Percentiles rank a stretch among this genome's conserved stretches.
Conservation (phyloP, 2,797 vertebrate genomes). For the Parotocinclus haroldoi region DNA sequence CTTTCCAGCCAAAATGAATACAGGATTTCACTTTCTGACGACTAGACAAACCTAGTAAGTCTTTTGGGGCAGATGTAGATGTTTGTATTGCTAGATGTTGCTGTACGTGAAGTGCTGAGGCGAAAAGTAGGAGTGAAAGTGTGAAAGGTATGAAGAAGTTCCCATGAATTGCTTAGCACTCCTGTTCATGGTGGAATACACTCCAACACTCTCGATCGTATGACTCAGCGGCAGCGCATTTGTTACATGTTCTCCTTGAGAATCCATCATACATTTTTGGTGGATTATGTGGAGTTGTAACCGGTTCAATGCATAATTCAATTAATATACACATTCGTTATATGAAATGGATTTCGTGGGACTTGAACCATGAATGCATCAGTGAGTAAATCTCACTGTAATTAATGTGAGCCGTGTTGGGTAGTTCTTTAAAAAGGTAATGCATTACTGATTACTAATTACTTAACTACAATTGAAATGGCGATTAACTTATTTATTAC, state of each 20-base stretch:
- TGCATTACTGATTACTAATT: too few species aligned
- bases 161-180: conserved; percentile 24
- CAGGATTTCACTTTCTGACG: neutral
- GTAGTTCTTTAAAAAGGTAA: too few species aligned
- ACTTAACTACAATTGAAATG: too few species aligned
- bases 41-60: conserved; percentile 10
- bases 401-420: too few species aligned
- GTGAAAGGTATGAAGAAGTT: conserved; percentile 3
- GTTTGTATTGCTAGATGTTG: neutral
- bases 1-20: conserved; percentile 1
- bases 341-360: too few species aligned
- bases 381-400: neutral
- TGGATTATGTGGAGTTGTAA: neutral
- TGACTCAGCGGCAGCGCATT: conserved; percentile 20
- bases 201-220: conserved; percentile 18
- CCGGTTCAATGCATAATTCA: too few species aligned
- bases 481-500: too few species aligned
- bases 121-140: neutral
- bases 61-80: conserved; percentile 9
- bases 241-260: neutral
- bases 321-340: too few species aligned
- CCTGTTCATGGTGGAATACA: conserved; percentile 14
- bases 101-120: neutral
- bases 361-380: neutral
- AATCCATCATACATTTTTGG: neutral